Evolutionary conservation across 1,140 invertebrate species (phyloP).

Genomic region (Schlechtendalia chinensis): DNA sequence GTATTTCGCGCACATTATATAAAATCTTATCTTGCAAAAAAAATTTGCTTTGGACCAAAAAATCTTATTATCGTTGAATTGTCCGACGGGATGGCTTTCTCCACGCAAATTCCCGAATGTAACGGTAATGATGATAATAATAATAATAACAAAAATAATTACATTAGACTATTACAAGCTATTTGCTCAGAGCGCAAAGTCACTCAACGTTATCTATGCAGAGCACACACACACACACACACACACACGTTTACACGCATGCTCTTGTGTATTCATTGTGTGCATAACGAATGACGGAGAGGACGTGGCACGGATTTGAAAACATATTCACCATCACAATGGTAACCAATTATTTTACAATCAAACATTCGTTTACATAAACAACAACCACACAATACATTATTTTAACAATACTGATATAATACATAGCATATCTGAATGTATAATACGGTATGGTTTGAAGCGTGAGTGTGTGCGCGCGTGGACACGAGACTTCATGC

Average conservation of each 20-base stretch:
- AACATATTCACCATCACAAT: constrained; percentile 17
- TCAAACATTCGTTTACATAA: not conserved
- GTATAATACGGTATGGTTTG: not conserved
- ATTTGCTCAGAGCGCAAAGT: too few species aligned
- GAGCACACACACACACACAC: not conserved
- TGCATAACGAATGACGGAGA: not conserved
- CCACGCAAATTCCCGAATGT: not conserved
- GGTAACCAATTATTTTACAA: constrained; percentile 6
- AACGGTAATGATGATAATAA: not conserved
- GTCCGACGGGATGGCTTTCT: not conserved
- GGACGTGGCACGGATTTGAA: not conserved
- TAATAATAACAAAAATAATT: not conserved
- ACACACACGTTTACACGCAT: not conserved
- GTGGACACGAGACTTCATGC: not conserved
- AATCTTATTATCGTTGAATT: not conserved
- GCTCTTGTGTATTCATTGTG: not conserved
- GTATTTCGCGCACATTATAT: not conserved
- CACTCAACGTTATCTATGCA: not conserved
- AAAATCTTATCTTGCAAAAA: not conserved
- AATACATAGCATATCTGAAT: too few species aligned
- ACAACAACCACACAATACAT: not conserved
- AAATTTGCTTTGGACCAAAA: too few species aligned
- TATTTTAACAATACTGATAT: constrained; percentile 1
- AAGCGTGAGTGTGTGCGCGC: not conserved
- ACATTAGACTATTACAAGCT: not conserved